Evolutionary conservation across 2,113 vertebrate genomes (phyloP).

Genomic region (Perca fluviatilis): DNA sequence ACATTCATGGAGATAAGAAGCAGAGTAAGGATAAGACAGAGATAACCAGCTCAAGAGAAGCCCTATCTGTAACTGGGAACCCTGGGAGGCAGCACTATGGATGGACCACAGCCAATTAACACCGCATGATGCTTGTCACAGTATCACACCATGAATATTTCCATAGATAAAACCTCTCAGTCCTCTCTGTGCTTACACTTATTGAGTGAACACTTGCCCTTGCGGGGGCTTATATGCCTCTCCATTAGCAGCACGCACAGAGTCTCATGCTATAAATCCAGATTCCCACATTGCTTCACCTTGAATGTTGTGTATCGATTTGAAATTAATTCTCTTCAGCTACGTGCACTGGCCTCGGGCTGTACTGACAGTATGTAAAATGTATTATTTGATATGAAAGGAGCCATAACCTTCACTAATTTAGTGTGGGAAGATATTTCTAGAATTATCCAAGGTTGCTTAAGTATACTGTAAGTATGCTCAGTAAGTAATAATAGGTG

Average conservation of each 20-base stretch:
- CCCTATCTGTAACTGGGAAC: slow-evolving; percentile 45
- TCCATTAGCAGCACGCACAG: slow-evolving; percentile 40
- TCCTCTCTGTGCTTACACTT: slow-evolving; percentile 19
- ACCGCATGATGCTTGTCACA: slow-evolving; percentile 10
- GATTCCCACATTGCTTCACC: slow-evolving; percentile 68
- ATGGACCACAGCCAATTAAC: slow-evolving; percentile 54
- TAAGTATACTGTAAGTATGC: slow-evolving; percentile 2
- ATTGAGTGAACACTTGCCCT: slow-evolving; percentile 32
- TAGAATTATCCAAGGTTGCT: slow-evolving; percentile 45
- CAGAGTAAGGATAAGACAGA: slow-evolving; percentile 20
- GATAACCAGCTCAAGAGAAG: slow-evolving; percentile 22
- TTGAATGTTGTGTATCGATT: slow-evolving; percentile 63
- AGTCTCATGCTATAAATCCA: slow-evolving; percentile 53
- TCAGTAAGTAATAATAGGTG: not conserved
- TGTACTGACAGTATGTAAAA: slow-evolving; percentile 20
- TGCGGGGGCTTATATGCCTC: slow-evolving; percentile 34
- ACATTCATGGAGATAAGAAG: slow-evolving; percentile 27
- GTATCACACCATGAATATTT: slow-evolving; percentile 57
- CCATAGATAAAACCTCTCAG: slow-evolving; percentile 41
- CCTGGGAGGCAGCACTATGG: slow-evolving; percentile 29
- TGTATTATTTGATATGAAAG: slow-evolving; percentile 20
- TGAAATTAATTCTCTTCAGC: slow-evolving; percentile 42
- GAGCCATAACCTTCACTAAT: slow-evolving; percentile 50
- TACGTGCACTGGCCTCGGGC: slow-evolving; percentile 28
- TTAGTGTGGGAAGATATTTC: slow-evolving; percentile 41